A percentile compares a stretch with the other conserved stretches of the same genome.
phyloP scores from a whole-genome alignment of 2,797 vertebrate genomes.

The Sitta carolinensis region DNA sequence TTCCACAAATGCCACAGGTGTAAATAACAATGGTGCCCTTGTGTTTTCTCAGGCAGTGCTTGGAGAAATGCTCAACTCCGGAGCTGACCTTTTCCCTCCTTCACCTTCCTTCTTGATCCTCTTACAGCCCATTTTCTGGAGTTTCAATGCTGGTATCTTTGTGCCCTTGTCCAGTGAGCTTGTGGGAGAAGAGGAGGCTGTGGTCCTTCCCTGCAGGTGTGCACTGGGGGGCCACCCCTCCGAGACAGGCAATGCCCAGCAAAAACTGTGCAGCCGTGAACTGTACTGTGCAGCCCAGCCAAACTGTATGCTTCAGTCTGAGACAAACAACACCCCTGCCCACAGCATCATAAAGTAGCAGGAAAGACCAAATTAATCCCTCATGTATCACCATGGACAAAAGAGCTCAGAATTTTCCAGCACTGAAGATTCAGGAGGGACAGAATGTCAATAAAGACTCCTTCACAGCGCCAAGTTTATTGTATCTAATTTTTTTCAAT shows the following conservation, averaged over 20 bases:
- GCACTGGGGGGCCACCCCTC: neutral
- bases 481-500: neutral
- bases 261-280: too few relatives aligned
- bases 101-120: neutral
- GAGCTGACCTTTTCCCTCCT: neutral
- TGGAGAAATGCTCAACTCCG: neutral
- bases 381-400: neutral
- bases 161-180: neutral
- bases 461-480: neutral
- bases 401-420: neutral
- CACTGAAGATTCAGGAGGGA: neutral
- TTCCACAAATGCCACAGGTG: neutral
- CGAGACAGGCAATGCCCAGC: rapidly evolving
- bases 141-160: neutral
- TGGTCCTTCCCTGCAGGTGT: neutral
- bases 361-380: neutral
- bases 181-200: neutral
- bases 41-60: neutral
- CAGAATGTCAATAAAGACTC: neutral
- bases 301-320: neutral
- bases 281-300: neutral
- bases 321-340: neutral
- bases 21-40: neutral
- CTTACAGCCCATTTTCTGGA: neutral
- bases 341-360: neutral